Evolutionary conservation across 1,140 invertebrate species (phyloP), one percentile per base, ranked within the genome.

Genomic region (Bombus huntii): DNA sequence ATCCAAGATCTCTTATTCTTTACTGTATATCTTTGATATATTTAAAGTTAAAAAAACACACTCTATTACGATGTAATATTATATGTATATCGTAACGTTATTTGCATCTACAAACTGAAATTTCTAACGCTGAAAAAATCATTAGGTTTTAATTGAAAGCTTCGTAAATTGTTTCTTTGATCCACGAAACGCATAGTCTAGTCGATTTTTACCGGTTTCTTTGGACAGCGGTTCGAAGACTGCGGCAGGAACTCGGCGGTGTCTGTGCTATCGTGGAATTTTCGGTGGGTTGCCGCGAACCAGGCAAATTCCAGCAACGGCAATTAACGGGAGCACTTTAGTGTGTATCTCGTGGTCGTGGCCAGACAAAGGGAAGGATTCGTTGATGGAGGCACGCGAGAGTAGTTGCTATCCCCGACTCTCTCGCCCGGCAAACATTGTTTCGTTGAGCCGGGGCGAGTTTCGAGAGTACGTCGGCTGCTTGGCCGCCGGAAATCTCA

Each of bases 261-360:
- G 72, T 53, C 76, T 75, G 72, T 25, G 42, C n/a, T 72, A 28
- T 74, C 72, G 73, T 65, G 79, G 87, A 89, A 86, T 89, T 87
- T 89, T 87, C 87, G 84, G 42, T 31, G 28, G 70, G 71, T 65
- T 71, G 65, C 44, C 87, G 75, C 83, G 83, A 70, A n/a, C 87
- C 42, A 62, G n/a, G 68, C 87, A 83, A 89, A 89, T 89, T 89
- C 79, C 75, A 84, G 71, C 57, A 80, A 62, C 86, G 79, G 88
- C 86, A 89, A 90, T 90, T 90, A 90, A 90, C 89, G 89, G 80
- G 83, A 90, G 88, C 88, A 86, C 89, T 90, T 89, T 88, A 68
- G 86, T 81, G 88, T 90, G 71, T 83, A 68, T 79, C 70, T 75
- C 70, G 88, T 79, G 86, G 78, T 89, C 65, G 42, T 62, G 42